Evolutionary conservation across 2,888 invertebrate genomes (phyloP).

Genomic region (Antitype chi): DNA sequence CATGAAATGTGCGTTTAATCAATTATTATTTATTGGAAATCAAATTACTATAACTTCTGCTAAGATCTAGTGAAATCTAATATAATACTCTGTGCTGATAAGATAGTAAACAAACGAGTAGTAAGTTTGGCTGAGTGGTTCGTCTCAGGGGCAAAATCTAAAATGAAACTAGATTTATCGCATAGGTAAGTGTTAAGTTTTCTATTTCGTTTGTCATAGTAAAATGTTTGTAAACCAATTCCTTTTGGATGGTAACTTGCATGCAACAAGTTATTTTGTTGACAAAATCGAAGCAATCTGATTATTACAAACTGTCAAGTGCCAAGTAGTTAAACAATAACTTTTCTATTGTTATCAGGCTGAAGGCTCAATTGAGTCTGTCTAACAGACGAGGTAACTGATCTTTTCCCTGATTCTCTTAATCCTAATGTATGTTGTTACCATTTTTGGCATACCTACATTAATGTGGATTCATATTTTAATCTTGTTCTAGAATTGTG

Average conservation of each 20-base stretch:
- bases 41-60: background rate
- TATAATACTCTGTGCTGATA: background rate
- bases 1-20: background rate
- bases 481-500: slow-evolving; percentile 86
- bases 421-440: background rate
- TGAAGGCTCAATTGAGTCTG: too few relatives aligned
- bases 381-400: too few relatives aligned
- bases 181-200: slow-evolving; percentile 18
- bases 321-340: too few relatives aligned
- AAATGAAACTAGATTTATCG: slow-evolving; percentile 15
- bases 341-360: too few relatives aligned
- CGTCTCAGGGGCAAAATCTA: background rate
- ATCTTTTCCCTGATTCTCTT: background rate
- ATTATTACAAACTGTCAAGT: too few relatives aligned
- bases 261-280: background rate
- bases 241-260: too few relatives aligned
- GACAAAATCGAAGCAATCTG: background rate
- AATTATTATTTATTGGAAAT: background rate
- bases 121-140: background rate
- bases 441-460: background rate
- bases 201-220: background rate
- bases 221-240: background rate
- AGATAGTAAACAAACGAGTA: slow-evolving; percentile 11
- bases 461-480: background rate
- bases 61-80: background rate